Evolutionary conservation across 2,888 invertebrate species (phyloP), one percentile per base, ranked within the genome.

Genomic region (Eucera pruinosa): DNA sequence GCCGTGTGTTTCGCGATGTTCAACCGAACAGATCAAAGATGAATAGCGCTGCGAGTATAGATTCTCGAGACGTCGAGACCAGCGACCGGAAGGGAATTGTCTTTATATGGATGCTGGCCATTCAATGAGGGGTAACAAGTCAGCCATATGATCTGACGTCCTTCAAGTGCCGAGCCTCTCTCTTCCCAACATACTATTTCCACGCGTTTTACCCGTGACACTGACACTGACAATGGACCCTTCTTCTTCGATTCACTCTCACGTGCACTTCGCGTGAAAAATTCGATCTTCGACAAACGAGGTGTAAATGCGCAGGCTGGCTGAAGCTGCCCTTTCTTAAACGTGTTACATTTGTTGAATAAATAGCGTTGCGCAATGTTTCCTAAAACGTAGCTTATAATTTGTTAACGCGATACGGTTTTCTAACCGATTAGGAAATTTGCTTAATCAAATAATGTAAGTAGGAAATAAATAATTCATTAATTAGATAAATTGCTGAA

Each of bases 71-170:
- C 55, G 81, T 74, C 77, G 66, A 48, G 30, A 39, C 61, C 79
- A 81, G 60, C 52, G 62, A 43, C 60, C 50, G 69, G 77, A 77
- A 81, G 71, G 62, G 61, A 77, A 79, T 74, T 77, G 79, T 81
- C 78, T 83, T 77, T 64, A 70, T 60, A 74, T 60, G 74, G 71
- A 81, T 79, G 74, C 77, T 72, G 74, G 64, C 60, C 74, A 77
- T 74, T 83, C 83, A 70, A 81, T 70, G 81, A 81, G 47, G 76
- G 64, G 71, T 71, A 74, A 67, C 68, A 65, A 80, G 64, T 80
- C 67, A 54, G 36, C 67, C 64, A 50, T 70, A 72, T 54, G 72
- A 71, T 58, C 62, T 70, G 54, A 61, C 66, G 62, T 81, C 43
- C 33, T 36, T 15, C 52, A 9, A 23, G n/a, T 30, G 57, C 30